phyloP scores from a whole-genome alignment of 2,888 invertebrate species.

The Trissolcus japonicus region DNA sequence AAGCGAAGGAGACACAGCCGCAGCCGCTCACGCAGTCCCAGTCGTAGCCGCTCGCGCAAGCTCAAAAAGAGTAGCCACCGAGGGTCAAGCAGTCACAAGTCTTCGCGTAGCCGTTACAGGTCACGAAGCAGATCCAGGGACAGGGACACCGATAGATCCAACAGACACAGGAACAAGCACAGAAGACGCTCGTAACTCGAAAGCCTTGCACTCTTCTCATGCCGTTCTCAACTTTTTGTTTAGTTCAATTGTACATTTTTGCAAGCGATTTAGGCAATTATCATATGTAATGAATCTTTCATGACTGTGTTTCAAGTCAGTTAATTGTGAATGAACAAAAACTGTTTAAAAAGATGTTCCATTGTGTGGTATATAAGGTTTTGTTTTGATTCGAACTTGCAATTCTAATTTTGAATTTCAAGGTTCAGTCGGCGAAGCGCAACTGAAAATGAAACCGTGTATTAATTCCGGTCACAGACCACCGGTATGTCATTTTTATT shows the following conservation, averaged over 20 bases:
- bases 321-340: no score
- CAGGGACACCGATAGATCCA: conserved; percentile 72
- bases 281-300: no score
- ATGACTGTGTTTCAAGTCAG: no score
- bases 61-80: conserved; percentile 71
- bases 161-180: conserved; percentile 72
- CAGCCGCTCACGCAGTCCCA: conserved; percentile 75
- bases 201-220: background rate
- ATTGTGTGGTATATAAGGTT: no score
- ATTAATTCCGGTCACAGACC: no score
- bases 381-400: no score
- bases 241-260: background rate
- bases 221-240: background rate
- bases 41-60: conserved; percentile 73
- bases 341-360: no score
- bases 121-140: conserved; percentile 73
- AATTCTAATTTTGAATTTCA: no score
- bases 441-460: no score
- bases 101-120: conserved; percentile 71
- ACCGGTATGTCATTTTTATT: no score
- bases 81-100: conserved; percentile 73
- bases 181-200: conserved; percentile 66
- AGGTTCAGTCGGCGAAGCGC: no score
- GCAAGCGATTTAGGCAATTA: no score
- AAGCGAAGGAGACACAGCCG: conserved; percentile 75